phyloP scores from a whole-genome alignment of 2,113 vertebrate genomes.

The Naja naja region DNA sequence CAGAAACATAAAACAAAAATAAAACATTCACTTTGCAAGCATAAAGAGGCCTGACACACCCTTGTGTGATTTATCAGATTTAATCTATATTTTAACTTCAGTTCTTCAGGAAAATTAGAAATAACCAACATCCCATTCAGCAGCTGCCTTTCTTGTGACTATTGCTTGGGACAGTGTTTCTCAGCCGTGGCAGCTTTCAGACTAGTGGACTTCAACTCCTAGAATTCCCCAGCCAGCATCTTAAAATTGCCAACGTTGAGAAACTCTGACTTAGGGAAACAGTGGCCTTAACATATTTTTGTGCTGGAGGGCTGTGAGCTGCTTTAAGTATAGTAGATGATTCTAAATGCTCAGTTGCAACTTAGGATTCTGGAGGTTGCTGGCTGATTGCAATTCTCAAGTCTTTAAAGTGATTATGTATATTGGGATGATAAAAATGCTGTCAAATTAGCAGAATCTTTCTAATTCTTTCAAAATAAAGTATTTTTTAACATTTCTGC shows the following conservation, averaged over 20 bases:
- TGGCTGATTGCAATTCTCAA: constrained; percentile 36
- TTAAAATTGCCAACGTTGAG: not conserved
- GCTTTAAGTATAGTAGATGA: constrained; percentile 28
- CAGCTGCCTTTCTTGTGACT: constrained; percentile 22
- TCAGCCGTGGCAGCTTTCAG: not conserved
- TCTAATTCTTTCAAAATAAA: constrained; percentile 59
- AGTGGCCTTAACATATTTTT: constrained; percentile 55
- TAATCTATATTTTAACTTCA: not conserved
- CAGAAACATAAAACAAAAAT: constrained; percentile 8
- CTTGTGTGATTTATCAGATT: not conserved
- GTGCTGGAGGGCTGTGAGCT: constrained; percentile 13
- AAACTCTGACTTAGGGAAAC: constrained; percentile 14
- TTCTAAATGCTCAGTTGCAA: constrained; percentile 34
- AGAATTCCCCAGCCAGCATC: not conserved
- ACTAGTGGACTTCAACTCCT: not conserved
- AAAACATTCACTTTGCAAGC: not conserved
- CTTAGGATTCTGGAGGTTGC: constrained; percentile 19
- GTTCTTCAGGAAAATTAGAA: not conserved
- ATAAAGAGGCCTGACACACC: not conserved
- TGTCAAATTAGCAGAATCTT: constrained; percentile 44
- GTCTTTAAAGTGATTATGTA: constrained; percentile 44
- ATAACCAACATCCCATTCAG: not conserved
- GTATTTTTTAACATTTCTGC: constrained; percentile 60
- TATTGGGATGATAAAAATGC: constrained; percentile 40
- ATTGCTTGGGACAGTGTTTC: not conserved